Conservation (phyloP, 1,140 invertebrate species). For the Aphidius gifuensis region DNA sequence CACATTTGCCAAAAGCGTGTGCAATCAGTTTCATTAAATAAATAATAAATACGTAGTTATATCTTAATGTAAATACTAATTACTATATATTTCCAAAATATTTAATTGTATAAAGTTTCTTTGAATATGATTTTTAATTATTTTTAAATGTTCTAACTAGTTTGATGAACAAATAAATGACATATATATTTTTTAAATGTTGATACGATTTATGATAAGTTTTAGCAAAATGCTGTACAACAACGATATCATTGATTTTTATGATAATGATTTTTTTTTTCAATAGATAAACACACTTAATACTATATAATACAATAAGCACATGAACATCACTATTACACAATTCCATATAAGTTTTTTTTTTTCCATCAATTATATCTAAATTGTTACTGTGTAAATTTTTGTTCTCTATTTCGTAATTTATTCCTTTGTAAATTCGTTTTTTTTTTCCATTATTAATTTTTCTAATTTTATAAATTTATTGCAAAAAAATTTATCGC, state of each 20-base stretch:
- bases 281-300: conserved; percentile 40
- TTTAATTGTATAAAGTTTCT: no score
- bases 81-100: no score
- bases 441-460: conserved; percentile 15
- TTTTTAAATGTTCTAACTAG: no score
- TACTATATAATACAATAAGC: conserved; percentile 52
- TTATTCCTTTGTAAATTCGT: conserved; percentile 9
- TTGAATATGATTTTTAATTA: no score
- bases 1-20: no score
- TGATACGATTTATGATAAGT: conserved; percentile 30
- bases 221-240: conserved; percentile 40
- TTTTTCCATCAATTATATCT: conserved; percentile 17
- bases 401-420: conserved; percentile 37
- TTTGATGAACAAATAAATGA: no score
- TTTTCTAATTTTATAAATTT: neutral
- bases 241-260: conserved; percentile 23
- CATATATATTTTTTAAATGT: no score
- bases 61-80: no score
- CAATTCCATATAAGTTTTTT: conserved; percentile 41
- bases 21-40: no score
- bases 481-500: no score
- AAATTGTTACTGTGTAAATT: conserved; percentile 36
- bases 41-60: no score
- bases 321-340: conserved; percentile 48
- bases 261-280: no score